Conservation (phyloP, 2,113 vertebrate species). For the Chamaea fasciata region DNA sequence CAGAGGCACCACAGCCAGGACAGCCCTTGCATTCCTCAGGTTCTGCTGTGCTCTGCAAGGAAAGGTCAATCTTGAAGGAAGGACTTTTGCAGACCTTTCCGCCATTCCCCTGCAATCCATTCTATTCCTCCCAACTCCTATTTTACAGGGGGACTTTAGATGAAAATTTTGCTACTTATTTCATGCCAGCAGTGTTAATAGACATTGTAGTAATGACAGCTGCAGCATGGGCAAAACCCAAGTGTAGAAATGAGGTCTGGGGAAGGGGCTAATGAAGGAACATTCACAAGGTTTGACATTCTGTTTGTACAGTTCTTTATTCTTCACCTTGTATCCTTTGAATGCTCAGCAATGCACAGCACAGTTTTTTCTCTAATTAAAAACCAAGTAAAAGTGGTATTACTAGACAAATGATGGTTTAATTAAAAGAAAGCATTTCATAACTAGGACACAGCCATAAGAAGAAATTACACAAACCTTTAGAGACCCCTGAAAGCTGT, state of each 20-base stretch:
- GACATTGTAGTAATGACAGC: neutral
- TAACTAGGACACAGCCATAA: constrained; percentile 18
- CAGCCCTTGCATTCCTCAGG: rapidly evolving
- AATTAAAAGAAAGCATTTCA: constrained; percentile 54
- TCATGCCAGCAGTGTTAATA: constrained; percentile 40
- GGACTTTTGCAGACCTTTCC: neutral
- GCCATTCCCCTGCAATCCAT: rapidly evolving
- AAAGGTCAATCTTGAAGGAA: neutral
- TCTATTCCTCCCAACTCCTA: neutral
- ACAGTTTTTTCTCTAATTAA: constrained; percentile 13
- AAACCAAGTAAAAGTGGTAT: constrained; percentile 44
- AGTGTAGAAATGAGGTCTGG: neutral
- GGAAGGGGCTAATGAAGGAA: neutral
- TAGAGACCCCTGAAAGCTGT: neutral
- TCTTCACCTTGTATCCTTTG: neutral
- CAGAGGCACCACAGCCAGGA: rapidly evolving
- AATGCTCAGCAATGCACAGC: neutral
- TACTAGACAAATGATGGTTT: constrained; percentile 45
- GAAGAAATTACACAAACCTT: neutral
- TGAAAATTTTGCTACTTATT: neutral
- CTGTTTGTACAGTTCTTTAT: neutral
- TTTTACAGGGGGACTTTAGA: neutral
- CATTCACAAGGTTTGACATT: neutral
- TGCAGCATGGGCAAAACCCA: neutral
- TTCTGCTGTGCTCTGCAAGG: neutral